Conservation (phyloP, 1,140 invertebrate species). For the Liolophura sinensis region DNA sequence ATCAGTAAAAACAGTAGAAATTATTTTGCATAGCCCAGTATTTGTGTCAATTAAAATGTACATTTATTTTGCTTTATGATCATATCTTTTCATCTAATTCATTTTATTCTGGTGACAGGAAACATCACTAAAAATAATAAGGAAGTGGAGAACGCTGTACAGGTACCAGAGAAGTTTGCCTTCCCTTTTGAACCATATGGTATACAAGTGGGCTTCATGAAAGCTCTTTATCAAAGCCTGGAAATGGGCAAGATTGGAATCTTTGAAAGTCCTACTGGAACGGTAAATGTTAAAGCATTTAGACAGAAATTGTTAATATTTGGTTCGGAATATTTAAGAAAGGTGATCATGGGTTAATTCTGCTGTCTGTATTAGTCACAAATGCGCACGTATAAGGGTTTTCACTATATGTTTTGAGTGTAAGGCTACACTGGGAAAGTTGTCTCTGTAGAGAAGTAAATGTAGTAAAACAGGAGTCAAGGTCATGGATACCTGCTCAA, state of each 20-base stretch:
- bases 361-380: neutral
- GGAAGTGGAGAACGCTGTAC: constrained; percentile 5
- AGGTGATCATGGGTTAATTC: neutral
- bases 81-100: neutral
- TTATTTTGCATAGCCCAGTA: neutral
- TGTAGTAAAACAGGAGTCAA: too few relatives aligned
- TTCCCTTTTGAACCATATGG: constrained; percentile 88
- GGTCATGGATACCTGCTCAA: too few relatives aligned
- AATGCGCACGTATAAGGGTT: too few relatives aligned
- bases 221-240: constrained; percentile 75
- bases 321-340: neutral
- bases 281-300: constrained; percentile 61
- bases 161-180: constrained; percentile 66
- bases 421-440: too few relatives aligned
- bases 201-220: constrained; percentile 92
- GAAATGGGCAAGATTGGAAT: constrained; percentile 84
- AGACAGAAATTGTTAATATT: neutral
- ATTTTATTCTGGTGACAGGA: neutral
- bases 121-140: neutral
- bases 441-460: too few relatives aligned
- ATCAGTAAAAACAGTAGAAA: neutral
- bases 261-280: constrained; percentile 97
- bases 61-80: neutral
- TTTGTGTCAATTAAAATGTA: neutral
- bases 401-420: too few relatives aligned